Conservation (phyloP, 2,888 invertebrate species). For the Mimas tiliae region DNA sequence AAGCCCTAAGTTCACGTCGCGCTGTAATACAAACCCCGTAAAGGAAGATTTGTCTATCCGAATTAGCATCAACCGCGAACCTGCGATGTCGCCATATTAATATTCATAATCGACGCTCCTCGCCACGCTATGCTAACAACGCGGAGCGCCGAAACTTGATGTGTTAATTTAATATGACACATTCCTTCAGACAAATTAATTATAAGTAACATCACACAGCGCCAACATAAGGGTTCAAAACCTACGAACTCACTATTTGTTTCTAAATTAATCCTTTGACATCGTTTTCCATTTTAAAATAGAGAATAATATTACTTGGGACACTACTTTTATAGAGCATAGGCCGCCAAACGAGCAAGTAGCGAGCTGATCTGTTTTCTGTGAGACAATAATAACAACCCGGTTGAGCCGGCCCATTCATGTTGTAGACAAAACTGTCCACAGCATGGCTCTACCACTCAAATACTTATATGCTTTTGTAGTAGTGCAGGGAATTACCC, state of each 20-base stretch:
- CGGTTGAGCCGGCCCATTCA: no score
- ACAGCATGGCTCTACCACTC: no score
- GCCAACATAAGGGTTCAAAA: slow-evolving; percentile 16
- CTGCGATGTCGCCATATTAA: slow-evolving; percentile 75
- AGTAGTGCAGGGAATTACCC: no score
- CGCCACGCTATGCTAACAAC: slow-evolving; percentile 43
- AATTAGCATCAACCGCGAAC: slow-evolving; percentile 71
- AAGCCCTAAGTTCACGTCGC: slow-evolving; percentile 24
- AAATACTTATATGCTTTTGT: no score
- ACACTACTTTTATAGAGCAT: no score
- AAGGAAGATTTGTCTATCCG: slow-evolving; percentile 67
- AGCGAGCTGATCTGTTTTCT: no score
- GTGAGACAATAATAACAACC: no score
- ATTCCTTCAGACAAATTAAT: slow-evolving; percentile 44
- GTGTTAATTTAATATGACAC: slow-evolving; percentile 53
- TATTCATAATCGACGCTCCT: slow-evolving; percentile 55
- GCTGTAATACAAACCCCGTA: slow-evolving; percentile 27
- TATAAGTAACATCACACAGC: slow-evolving; percentile 27
- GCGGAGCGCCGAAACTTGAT: slow-evolving; percentile 38
- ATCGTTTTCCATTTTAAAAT: not conserved
- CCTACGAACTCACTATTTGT: not conserved
- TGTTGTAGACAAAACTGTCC: no score
- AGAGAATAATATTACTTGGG: no score
- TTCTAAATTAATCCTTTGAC: not conserved
- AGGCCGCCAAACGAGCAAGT: no score